Evolutionary conservation across 30 jellyfish, hydroid and myxozoan genomes (phyloP), one percentile per base, ranked within the genome.

Genomic region (Mastigias papua): DNA sequence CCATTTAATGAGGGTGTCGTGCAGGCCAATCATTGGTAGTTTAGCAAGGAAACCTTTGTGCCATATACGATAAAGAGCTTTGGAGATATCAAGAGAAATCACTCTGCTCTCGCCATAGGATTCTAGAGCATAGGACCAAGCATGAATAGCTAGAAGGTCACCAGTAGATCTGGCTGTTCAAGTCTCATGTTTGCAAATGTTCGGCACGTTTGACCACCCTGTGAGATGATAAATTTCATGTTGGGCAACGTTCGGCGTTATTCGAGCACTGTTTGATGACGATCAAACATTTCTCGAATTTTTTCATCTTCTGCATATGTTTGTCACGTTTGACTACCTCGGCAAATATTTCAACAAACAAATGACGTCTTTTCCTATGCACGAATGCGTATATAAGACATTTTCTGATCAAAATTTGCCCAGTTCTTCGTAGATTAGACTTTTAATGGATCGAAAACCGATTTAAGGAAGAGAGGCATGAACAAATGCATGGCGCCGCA

Each of bases 401-500:
- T 11, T 11, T 37, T 37, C 54, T 11, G 54, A 37, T 3, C 54
- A 37, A 37, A 37, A 37, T 37, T 37, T 37, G 11, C 54, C 11
- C 54, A 37, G 54, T 37, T 37, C 54, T 37, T 37, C 54, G 54
- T 37, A 37, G 54, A 37, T 37, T 37, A 37, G 11, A 37, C 6
- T 3, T 37, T 37, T 37, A 37, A 37, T 37, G 11, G 54, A 37
- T 6, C 54, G 6, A 37, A 11, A 37, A 37, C 26, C 9, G 33
- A 34, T 19, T 1, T 30, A 21, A 1, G 31, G 22, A 19, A 34
- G 76, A 25, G 76, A 25, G 19, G 31, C 37, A 25, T 22, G 34
- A 37, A 37, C n/a, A 37, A 37, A 37, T 37, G 37, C 48, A 32
- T 1, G 84, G 84, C 16, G 48, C 50, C 23, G 48, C 84, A 32